Percentiles rank a stretch among this genome's conserved stretches.
Conservation (phyloP, 2,888 invertebrate genomes). For the Iselma pallidipennis region DNA sequence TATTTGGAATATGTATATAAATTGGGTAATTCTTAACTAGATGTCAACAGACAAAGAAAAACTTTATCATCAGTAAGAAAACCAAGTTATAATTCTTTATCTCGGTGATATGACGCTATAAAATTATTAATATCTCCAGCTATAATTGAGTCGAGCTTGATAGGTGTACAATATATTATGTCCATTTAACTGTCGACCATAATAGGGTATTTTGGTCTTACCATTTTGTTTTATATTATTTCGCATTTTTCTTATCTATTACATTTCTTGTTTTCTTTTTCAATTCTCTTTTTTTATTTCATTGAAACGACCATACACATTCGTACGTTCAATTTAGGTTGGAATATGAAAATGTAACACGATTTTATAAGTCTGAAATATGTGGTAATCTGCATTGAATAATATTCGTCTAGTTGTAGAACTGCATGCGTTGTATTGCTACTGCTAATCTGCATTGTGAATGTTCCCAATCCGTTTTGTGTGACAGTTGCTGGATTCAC, state of each 20-base stretch:
- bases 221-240: not conserved
- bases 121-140: slow-evolving; percentile 56
- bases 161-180: slow-evolving; percentile 52
- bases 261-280: not conserved
- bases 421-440: slow-evolving; percentile 29
- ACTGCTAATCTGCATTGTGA: slow-evolving; percentile 47
- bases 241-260: not conserved
- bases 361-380: slow-evolving; percentile 6
- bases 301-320: not conserved
- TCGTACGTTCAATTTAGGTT: not conserved
- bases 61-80: slow-evolving; percentile 30
- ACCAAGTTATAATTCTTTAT: slow-evolving; percentile 52
- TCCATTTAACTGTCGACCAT: slow-evolving; percentile 45
- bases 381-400: slow-evolving; percentile 26
- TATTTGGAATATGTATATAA: slow-evolving; percentile 41
- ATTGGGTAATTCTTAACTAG: slow-evolving; percentile 34
- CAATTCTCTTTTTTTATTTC: not conserved
- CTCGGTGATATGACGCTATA: slow-evolving; percentile 50
- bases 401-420: slow-evolving; percentile 11
- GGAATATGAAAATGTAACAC: not conserved
- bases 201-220: slow-evolving; percentile 31
- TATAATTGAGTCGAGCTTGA: slow-evolving; percentile 52
- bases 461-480: slow-evolving; percentile 47
- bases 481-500: slow-evolving; percentile 47
- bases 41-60: slow-evolving; percentile 25